A percentile compares a stretch with the other conserved stretches of the same genome.
These are phyloP conservation scores for Leptosomus discolor DNA, from an alignment of 2,113 vertebrate genomes.

Conservation along the genomic window DNA sequence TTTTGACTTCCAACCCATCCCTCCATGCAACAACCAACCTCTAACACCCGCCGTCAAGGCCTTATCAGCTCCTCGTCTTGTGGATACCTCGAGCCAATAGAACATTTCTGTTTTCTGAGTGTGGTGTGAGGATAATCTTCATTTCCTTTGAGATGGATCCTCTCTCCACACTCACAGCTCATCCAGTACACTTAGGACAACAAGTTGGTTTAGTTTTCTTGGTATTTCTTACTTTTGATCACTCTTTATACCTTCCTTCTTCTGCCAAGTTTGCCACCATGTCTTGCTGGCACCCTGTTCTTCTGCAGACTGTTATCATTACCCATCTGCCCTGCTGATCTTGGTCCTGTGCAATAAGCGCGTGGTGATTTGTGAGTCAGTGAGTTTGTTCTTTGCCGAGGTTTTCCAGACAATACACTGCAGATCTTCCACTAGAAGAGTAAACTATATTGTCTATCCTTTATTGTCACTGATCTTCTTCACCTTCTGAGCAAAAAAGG, in stretches of 20 bases:
- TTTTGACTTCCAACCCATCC: background rate
- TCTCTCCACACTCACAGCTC: background rate
- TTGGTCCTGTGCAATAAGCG: background rate
- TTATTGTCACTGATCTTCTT: background rate
- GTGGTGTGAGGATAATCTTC: background rate
- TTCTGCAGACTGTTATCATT: background rate
- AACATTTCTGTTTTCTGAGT: background rate
- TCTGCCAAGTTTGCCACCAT: background rate
- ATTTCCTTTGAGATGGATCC: background rate
- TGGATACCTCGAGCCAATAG: accelerated
- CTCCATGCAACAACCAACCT: background rate
- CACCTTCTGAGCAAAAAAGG: background rate
- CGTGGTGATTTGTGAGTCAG: background rate
- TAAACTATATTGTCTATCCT: background rate
- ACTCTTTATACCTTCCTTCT: background rate
- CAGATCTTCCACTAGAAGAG: background rate
- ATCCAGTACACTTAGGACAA: background rate
- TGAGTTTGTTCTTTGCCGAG: background rate
- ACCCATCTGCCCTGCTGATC: background rate
- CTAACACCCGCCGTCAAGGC: background rate
- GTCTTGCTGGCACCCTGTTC: background rate
- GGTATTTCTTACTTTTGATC: background rate
- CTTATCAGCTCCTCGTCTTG: background rate
- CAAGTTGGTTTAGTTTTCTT: background rate
- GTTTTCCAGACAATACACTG: background rate